These are phyloP conservation scores for Falcunculus frontatus DNA, from an alignment of 2,113 vertebrate genomes.

Conservation along the genomic window DNA sequence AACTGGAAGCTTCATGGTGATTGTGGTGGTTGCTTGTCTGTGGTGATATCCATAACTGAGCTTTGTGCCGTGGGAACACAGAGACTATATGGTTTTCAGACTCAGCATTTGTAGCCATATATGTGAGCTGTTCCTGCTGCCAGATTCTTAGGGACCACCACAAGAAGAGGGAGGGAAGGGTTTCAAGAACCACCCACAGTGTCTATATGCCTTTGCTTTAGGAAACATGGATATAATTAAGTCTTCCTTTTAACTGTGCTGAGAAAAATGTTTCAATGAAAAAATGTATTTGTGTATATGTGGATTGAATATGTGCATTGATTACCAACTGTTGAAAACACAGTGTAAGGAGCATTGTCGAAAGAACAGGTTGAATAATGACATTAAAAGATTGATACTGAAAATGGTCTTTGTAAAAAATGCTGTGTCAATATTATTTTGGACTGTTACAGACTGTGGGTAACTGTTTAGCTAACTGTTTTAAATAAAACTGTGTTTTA, in stretches of 20 bases:
- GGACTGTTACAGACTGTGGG: background rate
- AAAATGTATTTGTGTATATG: background rate
- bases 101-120: background rate
- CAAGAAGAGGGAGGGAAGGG: slow-evolving; percentile 28
- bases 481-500: background rate
- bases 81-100: slow-evolving; percentile 28
- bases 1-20: slow-evolving; percentile 3
- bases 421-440: background rate
- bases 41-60: slow-evolving; percentile 8
- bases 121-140: slow-evolving; percentile 47
- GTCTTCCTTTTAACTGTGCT: slow-evolving; percentile 31
- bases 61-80: slow-evolving; percentile 54
- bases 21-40: background rate
- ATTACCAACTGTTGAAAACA: background rate
- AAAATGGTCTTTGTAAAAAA: background rate
- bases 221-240: slow-evolving; percentile 57
- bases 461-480: background rate
- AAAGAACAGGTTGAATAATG: background rate
- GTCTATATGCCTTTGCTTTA: slow-evolving; percentile 61
- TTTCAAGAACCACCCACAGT: slow-evolving; percentile 57
- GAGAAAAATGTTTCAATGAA: slow-evolving; percentile 47
- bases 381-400: background rate
- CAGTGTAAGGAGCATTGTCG: background rate
- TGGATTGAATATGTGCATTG: background rate
- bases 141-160: slow-evolving; percentile 54